Evolutionary conservation across 2,888 invertebrate species (phyloP), one percentile per base, ranked within the genome.

Genomic region (Pheosia tremula): DNA sequence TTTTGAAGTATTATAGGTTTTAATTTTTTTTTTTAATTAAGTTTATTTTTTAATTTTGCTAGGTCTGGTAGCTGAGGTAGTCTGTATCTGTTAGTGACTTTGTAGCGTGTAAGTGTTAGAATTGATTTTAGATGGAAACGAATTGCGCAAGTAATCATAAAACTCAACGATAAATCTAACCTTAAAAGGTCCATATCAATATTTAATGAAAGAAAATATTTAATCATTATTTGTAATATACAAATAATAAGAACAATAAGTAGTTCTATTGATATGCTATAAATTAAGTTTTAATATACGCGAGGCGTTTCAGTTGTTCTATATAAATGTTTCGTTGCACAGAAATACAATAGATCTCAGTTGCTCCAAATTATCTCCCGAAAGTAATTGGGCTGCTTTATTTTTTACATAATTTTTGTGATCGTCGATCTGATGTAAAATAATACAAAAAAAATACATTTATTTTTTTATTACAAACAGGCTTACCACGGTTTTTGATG

Each of bases 121-220:
- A 71, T 59, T 69, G 68, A 82, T 80, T 84, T 74, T 88, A 85
- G 85, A 78, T 73, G 78, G 78, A 80, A 45, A 85, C 78, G 85
- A 84, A 84, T 86, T 84, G 79, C 76, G 80, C 67, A 75, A 78
- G 74, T 74, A 80, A 81, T 82, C 82, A 79, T 72, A 82, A 81
- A 82, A 84, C 81, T 87, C 89, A 88, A 86, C 88, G 89, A 88
- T 86, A 80, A 83, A 78, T 82, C 36, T 84, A 85, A 92, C 92
- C 92, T 91, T 92, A 87, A 88, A 93, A 91, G 92, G 93, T 90
- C 86, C 93, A 93, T 93, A 93, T 93, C 93, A 93, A 91, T 92
- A 90, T 90, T 89, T 88, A 90, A 91, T 69, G 72, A 65, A 72
- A 54, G 2, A 74, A 89, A 86, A 82, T 90, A 88, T 93, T 86